Base-by-base conservation (phyloP, 2,797 vertebrate species). In the Etheostoma perlongum region DNA sequence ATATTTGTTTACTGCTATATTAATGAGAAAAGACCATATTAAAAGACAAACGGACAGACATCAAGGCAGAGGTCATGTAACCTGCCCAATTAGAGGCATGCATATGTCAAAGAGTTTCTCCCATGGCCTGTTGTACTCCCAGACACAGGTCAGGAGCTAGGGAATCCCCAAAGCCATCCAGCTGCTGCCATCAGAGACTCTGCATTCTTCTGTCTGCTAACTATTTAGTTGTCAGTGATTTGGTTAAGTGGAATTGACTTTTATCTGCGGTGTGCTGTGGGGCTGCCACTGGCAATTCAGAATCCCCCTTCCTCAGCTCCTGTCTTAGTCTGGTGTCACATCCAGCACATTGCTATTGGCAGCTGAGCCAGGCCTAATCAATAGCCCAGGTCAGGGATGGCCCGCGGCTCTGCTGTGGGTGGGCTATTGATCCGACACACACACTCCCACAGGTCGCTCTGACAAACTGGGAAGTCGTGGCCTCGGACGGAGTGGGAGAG, bases 231-330 rank as follows among this genome's bases (percentile, higher is more conserved):
- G 96, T 97, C 96, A 96, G 95, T 95, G 96, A 95, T 97, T 97
- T 96, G 93, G 93, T 96, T 98, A 98, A 98, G 96, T 98, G 96
- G 95, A 96, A 98, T 97, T 97, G 97, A 98, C 97, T 98, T 97
- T 98, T 97, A 95, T 96, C 95, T 95, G 93, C 82, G 85, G 74
- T 92, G 92, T 95, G 96, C 95, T 96, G 88, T 92, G 90, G 93
- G 88, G 95, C 94, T 97, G 97, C 97, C 97, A 97, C 93, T 87
- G 95, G 96, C 93, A 75, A 95, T 96, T 95, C 94, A 95, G 52
- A 91, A 96, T 96, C 95, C 95, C 96, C 94, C 93, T 94, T 92
- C 87, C 89, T 90, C 87, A 82, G 88, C 90, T 90, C 85, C 88
- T 87, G 93, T 94, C 93, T 94, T 91, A 59, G 93, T 92, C 93